These are phyloP conservation scores for Vimba vimba DNA, from an alignment of 2,113 vertebrate genomes.

Conservation along the genomic window DNA sequence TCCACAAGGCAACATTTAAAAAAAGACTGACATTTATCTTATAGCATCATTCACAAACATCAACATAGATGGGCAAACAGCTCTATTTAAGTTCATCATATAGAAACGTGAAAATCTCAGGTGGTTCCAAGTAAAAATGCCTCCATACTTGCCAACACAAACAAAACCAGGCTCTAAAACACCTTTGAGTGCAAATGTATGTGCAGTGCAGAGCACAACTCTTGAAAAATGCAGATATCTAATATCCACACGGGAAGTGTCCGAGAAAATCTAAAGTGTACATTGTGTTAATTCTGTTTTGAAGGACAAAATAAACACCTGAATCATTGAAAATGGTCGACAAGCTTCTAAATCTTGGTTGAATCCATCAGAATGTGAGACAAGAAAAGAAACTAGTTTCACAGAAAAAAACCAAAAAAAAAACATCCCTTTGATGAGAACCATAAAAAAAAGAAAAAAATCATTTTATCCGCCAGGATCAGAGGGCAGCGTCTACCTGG, in stretches of 20 bases:
- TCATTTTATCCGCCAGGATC: neutral
- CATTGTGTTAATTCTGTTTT: neutral
- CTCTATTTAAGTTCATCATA: too few relatives aligned
- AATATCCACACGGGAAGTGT: neutral
- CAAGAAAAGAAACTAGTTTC: neutral
- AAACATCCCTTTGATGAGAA: too few relatives aligned
- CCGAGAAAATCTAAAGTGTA: neutral
- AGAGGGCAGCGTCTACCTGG: neutral
- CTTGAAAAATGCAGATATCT: neutral
- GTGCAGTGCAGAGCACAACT: neutral
- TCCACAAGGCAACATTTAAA: too few relatives aligned
- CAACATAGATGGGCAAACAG: too few relatives aligned
- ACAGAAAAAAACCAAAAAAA: neutral
- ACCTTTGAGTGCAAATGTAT: neutral
- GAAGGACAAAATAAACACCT: neutral
- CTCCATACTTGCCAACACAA: neutral
- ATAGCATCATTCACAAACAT: too few relatives aligned
- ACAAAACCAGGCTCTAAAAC: neutral
- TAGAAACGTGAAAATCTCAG: neutral
- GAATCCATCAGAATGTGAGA: neutral
- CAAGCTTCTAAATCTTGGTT: neutral
- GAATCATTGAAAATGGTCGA: neutral
- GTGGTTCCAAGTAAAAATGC: neutral
- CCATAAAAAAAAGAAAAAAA: too few relatives aligned
- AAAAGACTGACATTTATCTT: too few relatives aligned